Percentiles rank a stretch among this genome's conserved stretches.
phyloP scores from a whole-genome alignment of 2,888 invertebrate species.

The Erebia epiphron region DNA sequence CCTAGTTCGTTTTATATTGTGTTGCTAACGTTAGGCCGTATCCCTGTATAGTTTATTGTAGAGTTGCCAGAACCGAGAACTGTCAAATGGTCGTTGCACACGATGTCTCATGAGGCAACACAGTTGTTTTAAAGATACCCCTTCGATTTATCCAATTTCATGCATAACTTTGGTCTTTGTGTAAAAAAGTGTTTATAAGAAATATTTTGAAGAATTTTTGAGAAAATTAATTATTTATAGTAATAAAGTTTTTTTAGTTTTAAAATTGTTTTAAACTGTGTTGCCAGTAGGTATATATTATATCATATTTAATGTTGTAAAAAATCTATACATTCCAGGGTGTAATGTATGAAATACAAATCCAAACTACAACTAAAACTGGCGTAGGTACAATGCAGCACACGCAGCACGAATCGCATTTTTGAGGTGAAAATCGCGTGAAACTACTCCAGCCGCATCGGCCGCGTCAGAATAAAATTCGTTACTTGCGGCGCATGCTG shows the following conservation, averaged over 20 bases:
- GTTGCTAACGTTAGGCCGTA: conserved; percentile 12
- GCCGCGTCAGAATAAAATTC: background rate
- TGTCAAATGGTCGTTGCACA: conserved; percentile 42
- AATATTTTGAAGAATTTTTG: conserved; percentile 27
- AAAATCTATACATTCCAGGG: conserved; percentile 61
- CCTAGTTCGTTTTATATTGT: conserved; percentile 13
- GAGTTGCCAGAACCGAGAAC: background rate
- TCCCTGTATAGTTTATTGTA: conserved; percentile 19
- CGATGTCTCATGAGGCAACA: conserved; percentile 38
- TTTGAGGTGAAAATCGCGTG: background rate
- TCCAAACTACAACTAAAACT: conserved; percentile 65
- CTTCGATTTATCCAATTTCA: conserved; percentile 22
- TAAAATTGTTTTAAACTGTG: conserved; percentile 40
- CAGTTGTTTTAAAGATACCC: conserved; percentile 32
- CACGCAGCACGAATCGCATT: background rate
- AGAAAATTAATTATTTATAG: conserved; percentile 16
- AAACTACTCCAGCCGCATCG: background rate
- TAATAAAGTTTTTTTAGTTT: conserved; percentile 18
- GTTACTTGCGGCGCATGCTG: background rate
- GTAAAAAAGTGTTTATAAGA: conserved; percentile 29
- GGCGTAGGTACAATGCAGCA: background rate
- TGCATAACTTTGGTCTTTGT: conserved; percentile 28
- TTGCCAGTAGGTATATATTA: conserved; percentile 43
- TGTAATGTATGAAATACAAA: conserved; percentile 58
- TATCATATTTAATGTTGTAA: conserved; percentile 48